These are phyloP conservation scores for Columba janthina DNA, from an alignment of 2,113 vertebrate species.

Conservation along the genomic window DNA sequence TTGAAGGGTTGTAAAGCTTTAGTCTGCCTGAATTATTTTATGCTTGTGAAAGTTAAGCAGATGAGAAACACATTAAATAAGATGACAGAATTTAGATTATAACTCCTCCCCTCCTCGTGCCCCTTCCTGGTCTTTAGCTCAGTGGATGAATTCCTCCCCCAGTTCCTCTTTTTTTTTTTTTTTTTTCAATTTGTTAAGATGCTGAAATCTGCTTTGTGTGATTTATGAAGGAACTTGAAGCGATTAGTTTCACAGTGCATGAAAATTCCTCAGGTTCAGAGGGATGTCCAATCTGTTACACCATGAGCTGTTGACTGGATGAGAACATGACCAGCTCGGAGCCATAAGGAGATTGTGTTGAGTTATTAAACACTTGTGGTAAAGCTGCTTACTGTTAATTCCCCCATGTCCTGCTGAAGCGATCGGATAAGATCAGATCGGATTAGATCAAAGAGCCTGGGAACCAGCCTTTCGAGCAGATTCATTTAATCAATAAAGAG, in stretches of 20 bases:
- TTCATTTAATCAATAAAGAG: slow-evolving; percentile 91
- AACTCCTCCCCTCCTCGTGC: neutral
- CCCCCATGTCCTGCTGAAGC: slow-evolving; percentile 85
- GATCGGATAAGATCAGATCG: slow-evolving; percentile 88
- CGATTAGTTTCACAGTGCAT: slow-evolving; percentile 86
- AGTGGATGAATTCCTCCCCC: slow-evolving; percentile 41
- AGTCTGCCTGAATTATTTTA: slow-evolving; percentile 73
- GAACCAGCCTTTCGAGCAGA: slow-evolving; percentile 82
- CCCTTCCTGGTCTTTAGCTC: slow-evolving; percentile 54
- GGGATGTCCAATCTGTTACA: slow-evolving; percentile 82
- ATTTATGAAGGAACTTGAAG: slow-evolving; percentile 86
- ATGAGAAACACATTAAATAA: slow-evolving; percentile 76
- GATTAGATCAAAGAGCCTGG: slow-evolving; percentile 89
- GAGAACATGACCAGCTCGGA: slow-evolving; percentile 83
- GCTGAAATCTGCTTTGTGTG: slow-evolving; percentile 84
- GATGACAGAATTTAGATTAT: slow-evolving; percentile 75
- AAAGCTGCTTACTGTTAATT: slow-evolving; percentile 93
- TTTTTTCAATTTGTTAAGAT: slow-evolving; percentile 80
- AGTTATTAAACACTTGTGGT: slow-evolving; percentile 94
- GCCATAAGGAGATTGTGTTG: slow-evolving; percentile 90
- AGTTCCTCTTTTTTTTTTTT: neutral
- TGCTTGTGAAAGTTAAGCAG: slow-evolving; percentile 77
- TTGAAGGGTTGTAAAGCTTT: slow-evolving; percentile 68
- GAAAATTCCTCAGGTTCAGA: slow-evolving; percentile 84
- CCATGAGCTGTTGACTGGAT: slow-evolving; percentile 77